Percentiles rank a stretch among this genome's conserved stretches.
Conservation (phyloP, 2,113 vertebrate genomes). For the Hippocampus mohnikei region DNA sequence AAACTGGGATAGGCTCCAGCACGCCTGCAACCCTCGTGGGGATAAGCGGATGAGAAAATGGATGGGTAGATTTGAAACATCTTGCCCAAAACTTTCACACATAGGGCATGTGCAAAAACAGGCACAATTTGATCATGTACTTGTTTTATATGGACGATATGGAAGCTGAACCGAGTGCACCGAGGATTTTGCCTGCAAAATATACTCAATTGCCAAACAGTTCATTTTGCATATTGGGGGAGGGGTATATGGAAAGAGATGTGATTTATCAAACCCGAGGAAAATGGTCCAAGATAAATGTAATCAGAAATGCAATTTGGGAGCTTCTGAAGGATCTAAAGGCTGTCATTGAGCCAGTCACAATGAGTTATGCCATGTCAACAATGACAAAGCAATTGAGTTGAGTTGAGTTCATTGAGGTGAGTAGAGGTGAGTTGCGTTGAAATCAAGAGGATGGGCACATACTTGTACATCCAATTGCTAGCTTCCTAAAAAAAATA, state of each 20-base stretch:
- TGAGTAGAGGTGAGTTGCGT: not conserved
- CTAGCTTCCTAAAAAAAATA: not conserved
- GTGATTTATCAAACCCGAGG: no score
- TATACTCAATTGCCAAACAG: no score
- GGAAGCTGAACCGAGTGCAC: no score
- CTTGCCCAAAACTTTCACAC: not conserved
- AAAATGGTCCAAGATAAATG: not conserved
- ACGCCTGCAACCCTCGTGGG: no score
- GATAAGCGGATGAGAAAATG: no score
- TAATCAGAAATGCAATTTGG: not conserved
- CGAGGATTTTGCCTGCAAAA: no score
- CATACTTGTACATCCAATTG: not conserved
- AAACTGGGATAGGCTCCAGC: no score
- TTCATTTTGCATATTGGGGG: no score
- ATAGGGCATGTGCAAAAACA: not conserved
- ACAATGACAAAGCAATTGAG: not conserved
- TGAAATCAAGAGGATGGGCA: not conserved
- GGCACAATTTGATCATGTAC: no score
- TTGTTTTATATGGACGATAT: no score
- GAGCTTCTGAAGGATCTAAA: not conserved
- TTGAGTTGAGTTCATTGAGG: not conserved
- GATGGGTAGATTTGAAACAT: no score
- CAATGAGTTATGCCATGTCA: not conserved
- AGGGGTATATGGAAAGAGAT: no score
- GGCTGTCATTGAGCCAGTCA: not conserved